Percentiles rank a stretch among this genome's conserved stretches.
Evolutionary conservation across 2,113 vertebrate species (phyloP).

Genomic region (Xyliphius kryptos): DNA sequence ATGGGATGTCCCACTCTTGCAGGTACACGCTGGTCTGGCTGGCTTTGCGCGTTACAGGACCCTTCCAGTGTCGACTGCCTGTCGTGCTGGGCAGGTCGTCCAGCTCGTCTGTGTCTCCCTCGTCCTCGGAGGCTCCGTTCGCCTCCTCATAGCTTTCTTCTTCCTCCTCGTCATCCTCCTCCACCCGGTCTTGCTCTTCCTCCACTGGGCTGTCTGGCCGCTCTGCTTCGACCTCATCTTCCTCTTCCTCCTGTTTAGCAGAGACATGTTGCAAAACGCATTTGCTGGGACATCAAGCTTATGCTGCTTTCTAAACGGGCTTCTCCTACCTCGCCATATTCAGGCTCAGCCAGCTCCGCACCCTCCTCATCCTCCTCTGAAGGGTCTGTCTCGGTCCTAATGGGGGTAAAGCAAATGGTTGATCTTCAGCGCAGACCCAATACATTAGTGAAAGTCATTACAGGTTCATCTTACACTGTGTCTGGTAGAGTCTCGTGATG

Average conservation of each 20-base stretch:
- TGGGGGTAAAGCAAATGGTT: constrained; percentile 14
- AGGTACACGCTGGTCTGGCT: constrained; percentile 97
- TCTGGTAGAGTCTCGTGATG: constrained; percentile 67
- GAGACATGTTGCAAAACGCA: neutral
- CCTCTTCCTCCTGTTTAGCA: constrained; percentile 42
- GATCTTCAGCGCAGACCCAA: neutral
- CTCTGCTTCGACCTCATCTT: constrained; percentile 47
- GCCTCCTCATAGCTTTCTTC: constrained; percentile 46
- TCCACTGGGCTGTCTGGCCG: constrained; percentile 36
- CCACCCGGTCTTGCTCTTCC: constrained; percentile 60
- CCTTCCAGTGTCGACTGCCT: constrained; percentile 70
- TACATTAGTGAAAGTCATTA: too few relatives aligned
- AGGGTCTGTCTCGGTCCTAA: constrained; percentile 54
- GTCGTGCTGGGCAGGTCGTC: constrained; percentile 80
- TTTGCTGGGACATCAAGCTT: too few relatives aligned
- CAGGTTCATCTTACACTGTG: constrained; percentile 76
- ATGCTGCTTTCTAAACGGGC: too few relatives aligned
- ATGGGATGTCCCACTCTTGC: constrained; percentile 98
- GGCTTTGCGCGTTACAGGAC: constrained; percentile 86
- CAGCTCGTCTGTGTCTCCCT: constrained; percentile 83
- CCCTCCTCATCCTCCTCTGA: constrained; percentile 53
- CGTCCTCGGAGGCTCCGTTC: constrained; percentile 73
- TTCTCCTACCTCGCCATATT: constrained; percentile 59
- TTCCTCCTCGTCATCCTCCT: constrained; percentile 45
- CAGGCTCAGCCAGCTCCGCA: constrained; percentile 56